Evolutionary conservation across 1,140 invertebrate genomes (phyloP).

Genomic region (Drosophila malerkotliana): DNA sequence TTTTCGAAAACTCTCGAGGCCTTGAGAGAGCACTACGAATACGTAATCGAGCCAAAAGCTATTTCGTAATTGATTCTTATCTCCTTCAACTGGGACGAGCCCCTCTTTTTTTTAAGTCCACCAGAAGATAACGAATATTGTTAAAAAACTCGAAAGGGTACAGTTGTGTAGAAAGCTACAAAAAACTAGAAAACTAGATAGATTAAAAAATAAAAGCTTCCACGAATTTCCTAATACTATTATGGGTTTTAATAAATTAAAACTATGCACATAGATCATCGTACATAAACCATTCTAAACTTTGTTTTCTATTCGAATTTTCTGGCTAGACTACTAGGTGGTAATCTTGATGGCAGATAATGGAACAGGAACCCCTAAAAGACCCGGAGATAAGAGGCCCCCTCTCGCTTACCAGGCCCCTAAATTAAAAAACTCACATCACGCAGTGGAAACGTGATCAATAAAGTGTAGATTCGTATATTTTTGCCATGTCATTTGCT

Average conservation of each 20-base stretch:
- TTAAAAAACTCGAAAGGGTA: slow-evolving; percentile 12
- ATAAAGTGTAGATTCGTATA: neutral
- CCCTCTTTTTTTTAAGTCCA: slow-evolving; percentile 28
- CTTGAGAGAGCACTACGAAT: slow-evolving; percentile 2
- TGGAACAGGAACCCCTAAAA: neutral
- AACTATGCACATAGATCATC: neutral
- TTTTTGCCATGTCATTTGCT: slow-evolving; percentile 18
- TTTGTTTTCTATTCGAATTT: neutral
- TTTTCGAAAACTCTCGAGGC: slow-evolving; percentile 2
- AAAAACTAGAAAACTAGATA: neutral
- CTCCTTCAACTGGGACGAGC: slow-evolving; percentile 22
- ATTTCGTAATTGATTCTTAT: slow-evolving; percentile 33
- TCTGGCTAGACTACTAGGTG: slow-evolving; percentile 6
- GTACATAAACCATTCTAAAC: neutral
- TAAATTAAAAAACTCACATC: slow-evolving; percentile 30
- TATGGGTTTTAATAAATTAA: neutral
- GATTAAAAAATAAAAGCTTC: neutral
- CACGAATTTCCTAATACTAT: neutral
- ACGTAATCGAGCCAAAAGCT: slow-evolving; percentile 3
- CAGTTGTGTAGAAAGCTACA: slow-evolving; percentile 9
- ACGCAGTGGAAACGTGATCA: slow-evolving; percentile 38
- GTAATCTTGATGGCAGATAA: slow-evolving; percentile 9
- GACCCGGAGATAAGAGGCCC: slow-evolving; percentile 28
- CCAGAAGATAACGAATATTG: slow-evolving; percentile 1
- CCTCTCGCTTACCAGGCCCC: slow-evolving; percentile 15